Conservation (phyloP, 2,888 invertebrate species). For the Ophion costatus region DNA sequence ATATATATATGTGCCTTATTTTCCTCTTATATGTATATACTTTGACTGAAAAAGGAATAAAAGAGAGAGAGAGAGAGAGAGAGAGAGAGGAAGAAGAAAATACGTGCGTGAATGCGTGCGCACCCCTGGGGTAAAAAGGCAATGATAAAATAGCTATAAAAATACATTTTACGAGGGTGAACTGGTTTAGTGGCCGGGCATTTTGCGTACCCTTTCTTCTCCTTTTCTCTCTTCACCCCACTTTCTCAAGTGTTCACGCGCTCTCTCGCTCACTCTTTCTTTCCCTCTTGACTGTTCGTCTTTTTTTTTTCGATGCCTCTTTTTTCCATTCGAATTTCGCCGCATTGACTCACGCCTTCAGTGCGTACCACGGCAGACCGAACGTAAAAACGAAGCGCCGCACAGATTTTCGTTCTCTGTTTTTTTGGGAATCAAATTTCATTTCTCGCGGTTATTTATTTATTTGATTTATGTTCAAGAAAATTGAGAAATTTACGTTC, state of each 20-base stretch:
- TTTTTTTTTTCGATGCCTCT: conserved; percentile 10
- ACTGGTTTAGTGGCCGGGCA: conserved; percentile 72
- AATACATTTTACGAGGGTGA: conserved; percentile 75
- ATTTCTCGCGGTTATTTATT: too few species aligned
- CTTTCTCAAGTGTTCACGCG: not conserved
- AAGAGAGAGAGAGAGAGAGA: not conserved
- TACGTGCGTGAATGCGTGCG: not conserved
- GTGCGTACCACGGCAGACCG: not conserved
- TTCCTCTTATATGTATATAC: not conserved
- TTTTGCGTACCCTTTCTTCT: conserved; percentile 55
- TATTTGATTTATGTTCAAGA: not conserved
- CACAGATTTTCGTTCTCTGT: not conserved
- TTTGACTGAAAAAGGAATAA: too few species aligned
- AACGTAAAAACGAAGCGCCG: not conserved
- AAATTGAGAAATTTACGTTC: not conserved
- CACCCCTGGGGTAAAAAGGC: conserved; percentile 65
- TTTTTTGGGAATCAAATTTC: not conserved
- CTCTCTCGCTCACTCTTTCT: conserved; percentile 5
- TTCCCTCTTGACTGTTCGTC: not conserved
- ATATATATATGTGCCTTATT: not conserved
- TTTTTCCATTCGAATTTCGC: conserved; percentile 33
- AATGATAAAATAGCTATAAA: conserved; percentile 78
- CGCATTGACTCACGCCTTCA: not conserved
- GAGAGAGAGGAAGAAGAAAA: not conserved
- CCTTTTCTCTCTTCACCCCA: not conserved